Percentiles rank a stretch among this genome's conserved stretches.
phyloP scores from a whole-genome alignment of 1,140 invertebrate genomes.

The Heterodera carotae region DNA sequence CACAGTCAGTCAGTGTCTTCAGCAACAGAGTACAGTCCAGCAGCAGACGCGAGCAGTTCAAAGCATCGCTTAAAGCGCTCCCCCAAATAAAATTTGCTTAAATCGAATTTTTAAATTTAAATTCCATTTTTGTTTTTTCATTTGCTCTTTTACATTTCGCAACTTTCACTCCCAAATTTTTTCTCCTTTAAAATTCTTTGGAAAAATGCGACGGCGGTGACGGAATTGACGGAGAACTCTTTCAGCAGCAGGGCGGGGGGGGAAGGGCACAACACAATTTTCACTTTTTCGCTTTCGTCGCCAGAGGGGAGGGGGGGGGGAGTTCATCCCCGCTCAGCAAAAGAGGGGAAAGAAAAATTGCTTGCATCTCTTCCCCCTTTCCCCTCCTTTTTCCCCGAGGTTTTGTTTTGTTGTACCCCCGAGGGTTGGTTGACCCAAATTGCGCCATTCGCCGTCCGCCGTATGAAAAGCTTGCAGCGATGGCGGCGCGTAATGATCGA shows the following conservation, averaged over 20 bases:
- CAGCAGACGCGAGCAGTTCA: too few species aligned
- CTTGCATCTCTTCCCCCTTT: background rate
- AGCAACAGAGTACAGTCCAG: too few species aligned
- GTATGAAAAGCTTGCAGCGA: background rate
- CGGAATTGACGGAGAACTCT: background rate
- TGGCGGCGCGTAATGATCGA: constrained; percentile 11
- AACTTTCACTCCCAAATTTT: background rate
- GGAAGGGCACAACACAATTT: constrained; percentile 5
- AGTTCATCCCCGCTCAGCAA: background rate
- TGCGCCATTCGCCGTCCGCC: constrained; percentile 28
- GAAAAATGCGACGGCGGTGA: background rate
- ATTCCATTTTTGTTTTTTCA: too few species aligned
- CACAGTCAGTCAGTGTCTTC: too few species aligned
- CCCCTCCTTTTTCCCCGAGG: background rate
- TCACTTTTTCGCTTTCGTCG: constrained; percentile 12
- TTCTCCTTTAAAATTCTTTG: background rate
- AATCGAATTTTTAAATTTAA: too few species aligned
- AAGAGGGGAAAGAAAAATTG: too few species aligned
- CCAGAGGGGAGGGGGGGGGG: too few species aligned
- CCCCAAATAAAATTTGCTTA: too few species aligned
- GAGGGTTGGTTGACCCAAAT: constrained; percentile 27
- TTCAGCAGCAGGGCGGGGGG: background rate
- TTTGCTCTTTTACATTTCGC: background rate
- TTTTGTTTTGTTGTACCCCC: constrained; percentile 26
- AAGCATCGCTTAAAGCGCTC: too few species aligned